These are phyloP conservation scores for Hafferia zeledoni DNA, from an alignment of 2,797 vertebrate genomes.

Conservation along the genomic window DNA sequence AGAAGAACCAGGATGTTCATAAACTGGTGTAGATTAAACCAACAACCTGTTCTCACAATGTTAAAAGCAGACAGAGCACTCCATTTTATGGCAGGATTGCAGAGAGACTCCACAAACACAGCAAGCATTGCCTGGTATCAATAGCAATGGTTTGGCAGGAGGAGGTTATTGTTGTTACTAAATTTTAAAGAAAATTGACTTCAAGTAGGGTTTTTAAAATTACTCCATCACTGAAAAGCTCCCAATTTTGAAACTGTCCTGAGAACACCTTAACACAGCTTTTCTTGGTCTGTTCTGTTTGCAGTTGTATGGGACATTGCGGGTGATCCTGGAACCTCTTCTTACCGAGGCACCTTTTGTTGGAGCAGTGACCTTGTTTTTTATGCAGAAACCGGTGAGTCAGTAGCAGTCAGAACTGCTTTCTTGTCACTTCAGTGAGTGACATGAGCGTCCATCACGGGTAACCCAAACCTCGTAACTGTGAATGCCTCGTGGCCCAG, in stretches of 20 bases:
- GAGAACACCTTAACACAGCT: neutral
- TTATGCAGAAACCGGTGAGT: slow-evolving; percentile 92
- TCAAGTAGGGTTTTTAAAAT: neutral
- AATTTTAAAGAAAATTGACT: neutral
- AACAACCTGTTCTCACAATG: neutral
- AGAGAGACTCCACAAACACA: neutral
- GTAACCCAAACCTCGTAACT: neutral
- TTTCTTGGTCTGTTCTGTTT: neutral
- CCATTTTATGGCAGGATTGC: neutral
- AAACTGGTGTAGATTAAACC: neutral
- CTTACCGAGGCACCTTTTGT: slow-evolving; percentile 87
- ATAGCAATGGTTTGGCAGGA: rapidly evolving
- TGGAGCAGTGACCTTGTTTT: slow-evolving; percentile 94
- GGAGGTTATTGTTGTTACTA: neutral
- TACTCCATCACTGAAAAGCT: neutral
- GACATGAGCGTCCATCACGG: neutral
- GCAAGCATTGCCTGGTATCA: neutral
- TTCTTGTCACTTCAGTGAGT: neutral
- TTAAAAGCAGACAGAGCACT: neutral
- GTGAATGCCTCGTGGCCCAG: neutral
- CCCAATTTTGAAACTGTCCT: neutral
- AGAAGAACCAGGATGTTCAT: neutral
- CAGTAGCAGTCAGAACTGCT: neutral
- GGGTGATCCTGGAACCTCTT: slow-evolving; percentile 91
- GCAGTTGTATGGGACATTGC: slow-evolving; percentile 88